Base-by-base conservation (phyloP, 2,797 vertebrate species). In the Epinephelus malabaricus region DNA sequence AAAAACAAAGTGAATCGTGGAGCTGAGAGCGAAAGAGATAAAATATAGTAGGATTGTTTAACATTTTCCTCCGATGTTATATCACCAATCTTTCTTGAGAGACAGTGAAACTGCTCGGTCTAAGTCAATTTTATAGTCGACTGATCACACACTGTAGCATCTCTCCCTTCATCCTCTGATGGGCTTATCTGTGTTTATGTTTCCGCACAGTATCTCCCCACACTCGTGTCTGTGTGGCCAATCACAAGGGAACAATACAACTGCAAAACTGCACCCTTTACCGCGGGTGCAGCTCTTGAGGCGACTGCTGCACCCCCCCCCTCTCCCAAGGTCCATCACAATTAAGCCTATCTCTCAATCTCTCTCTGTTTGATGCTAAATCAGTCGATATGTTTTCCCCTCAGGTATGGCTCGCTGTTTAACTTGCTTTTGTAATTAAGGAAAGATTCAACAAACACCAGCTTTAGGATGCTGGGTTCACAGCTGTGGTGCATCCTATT, bases 121-220 rank as follows among this genome's bases (percentile, higher is more conserved):
- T 79, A 69, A 89, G 86, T 89, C 92, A 89, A 92, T 94, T 94
- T 93, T 94, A 92, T 86, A 92, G 92, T 61, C 67, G 87, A 89
- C 68, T 87, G 89, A 91, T 92, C 85, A 82, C 71, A 70, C 34
- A 34, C 61, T 38, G 61, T 62, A 64, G 76, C 67, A 19, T 53
- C 59, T 62, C 86, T 76, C 56, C 69, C 63, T 80, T 82, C 78
- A 69, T 83, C 84, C 76, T 73, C 65, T 76, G 83, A 86, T 84
- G 76, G 78, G 80, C 81, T 89, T 83, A 89, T 93, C 87, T 74
- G 64, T 85, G 90, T 92, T 93, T 90, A 88, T 88, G 86, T 87
- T 91, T 92, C 89, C 82, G 76, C 79, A 59, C 79, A 23, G 69
- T 83, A 82, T 90, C 86, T 90, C 82, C 43, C 71, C 81, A 74